Conservation (phyloP, 1,140 invertebrate genomes). For the Anoplophora glabripennis region DNA sequence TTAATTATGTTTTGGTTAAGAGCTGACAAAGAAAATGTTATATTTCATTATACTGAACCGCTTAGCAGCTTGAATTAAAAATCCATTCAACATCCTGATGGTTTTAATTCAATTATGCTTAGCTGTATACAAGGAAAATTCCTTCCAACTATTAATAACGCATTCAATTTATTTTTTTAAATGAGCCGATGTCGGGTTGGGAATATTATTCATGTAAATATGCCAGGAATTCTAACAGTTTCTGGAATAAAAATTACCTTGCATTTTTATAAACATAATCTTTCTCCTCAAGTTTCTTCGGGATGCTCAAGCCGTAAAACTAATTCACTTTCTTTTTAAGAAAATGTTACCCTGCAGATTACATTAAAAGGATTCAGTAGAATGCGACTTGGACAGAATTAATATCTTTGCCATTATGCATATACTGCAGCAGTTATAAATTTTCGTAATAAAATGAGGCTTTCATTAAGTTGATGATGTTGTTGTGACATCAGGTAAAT, state of each 20-base stretch:
- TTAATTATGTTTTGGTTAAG: too few relatives aligned
- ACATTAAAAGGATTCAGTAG: too few relatives aligned
- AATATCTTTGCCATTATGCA: not conserved
- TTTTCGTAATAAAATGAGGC: not conserved
- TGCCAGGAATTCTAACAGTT: conserved; percentile 12
- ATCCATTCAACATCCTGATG: conserved; percentile 17
- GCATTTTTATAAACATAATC: conserved; percentile 27
- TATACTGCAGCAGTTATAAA: not conserved
- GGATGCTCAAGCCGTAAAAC: not conserved
- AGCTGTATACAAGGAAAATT: conserved; percentile 15
- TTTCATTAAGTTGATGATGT: not conserved
- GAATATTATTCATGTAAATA: conserved; percentile 25
- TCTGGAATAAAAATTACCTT: conserved; percentile 24
- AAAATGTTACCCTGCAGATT: too few relatives aligned
- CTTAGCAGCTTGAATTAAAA: too few relatives aligned
- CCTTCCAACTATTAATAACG: conserved; percentile 23
- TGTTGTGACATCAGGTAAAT: too few relatives aligned
- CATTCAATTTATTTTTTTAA: conserved; percentile 27
- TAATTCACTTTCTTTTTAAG: too few relatives aligned
- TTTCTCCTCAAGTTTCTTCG: conserved; percentile 11
- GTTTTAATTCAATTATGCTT: conserved; percentile 21
- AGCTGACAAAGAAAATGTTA: too few relatives aligned
- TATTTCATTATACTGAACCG: too few relatives aligned
- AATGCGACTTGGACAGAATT: not conserved
- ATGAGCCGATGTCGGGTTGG: conserved; percentile 18